phyloP scores from a whole-genome alignment of 2,888 invertebrate species.

The Polydrusus tereticollis region DNA sequence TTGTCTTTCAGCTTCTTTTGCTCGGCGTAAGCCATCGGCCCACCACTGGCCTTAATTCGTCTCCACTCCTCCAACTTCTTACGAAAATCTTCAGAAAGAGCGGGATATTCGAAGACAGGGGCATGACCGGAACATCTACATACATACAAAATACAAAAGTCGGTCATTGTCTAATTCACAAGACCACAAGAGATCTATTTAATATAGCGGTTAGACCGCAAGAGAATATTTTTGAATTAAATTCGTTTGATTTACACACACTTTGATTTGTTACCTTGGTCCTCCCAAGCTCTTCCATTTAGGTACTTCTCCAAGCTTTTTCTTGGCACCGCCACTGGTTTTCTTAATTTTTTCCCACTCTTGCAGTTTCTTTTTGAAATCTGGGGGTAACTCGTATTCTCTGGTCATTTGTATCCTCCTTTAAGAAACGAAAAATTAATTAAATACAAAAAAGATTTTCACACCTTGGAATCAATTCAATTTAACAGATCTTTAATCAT shows the following conservation, averaged over 20 bases:
- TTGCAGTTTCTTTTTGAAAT: conserved; percentile 85
- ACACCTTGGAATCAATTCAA: too few relatives aligned
- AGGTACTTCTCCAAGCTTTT: conserved; percentile 73
- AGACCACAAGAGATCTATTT: too few relatives aligned
- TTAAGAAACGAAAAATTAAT: background rate
- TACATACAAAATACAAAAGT: background rate
- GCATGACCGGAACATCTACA: conserved; percentile 39
- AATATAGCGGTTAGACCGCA: too few relatives aligned
- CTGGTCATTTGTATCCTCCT: conserved; percentile 62
- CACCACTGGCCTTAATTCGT: conserved; percentile 75
- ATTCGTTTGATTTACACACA: too few relatives aligned
- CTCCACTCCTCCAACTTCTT: conserved; percentile 91
- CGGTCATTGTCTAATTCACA: too few relatives aligned
- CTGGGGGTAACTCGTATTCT: conserved; percentile 82
- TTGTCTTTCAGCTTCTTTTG: conserved; percentile 55
- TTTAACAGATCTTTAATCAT: too few relatives aligned
- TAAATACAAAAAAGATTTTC: background rate
- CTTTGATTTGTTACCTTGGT: conserved; percentile 50
- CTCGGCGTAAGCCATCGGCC: conserved; percentile 50
- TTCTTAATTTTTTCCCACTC: conserved; percentile 87
- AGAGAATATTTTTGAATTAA: background rate
- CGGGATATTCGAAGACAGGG: conserved; percentile 73
- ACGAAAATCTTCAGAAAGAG: conserved; percentile 85
- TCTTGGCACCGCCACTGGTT: conserved; percentile 57
- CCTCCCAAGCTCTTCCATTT: conserved; percentile 70